Evolutionary conservation across 92 coral and sea anemone species (phyloP), one percentile per base, ranked within the genome.

Genomic region (Desmophyllum pertusum): DNA sequence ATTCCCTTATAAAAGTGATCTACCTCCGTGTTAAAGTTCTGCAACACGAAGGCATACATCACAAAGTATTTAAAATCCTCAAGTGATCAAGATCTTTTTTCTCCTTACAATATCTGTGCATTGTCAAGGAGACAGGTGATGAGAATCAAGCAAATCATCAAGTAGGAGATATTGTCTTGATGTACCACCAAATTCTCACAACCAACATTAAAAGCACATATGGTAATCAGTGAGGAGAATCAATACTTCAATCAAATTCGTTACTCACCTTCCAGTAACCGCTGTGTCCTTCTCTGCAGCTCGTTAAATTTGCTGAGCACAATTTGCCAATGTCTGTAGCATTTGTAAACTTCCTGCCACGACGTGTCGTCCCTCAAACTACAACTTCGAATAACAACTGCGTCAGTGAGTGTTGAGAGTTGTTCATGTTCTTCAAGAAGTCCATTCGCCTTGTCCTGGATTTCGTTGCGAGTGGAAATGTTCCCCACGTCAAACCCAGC

Each of bases 241-340:
- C n/a, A 27, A 59, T 25, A 37, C 36, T 66, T 67, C n/a, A 9
- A n/a, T n/a, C n/a, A n/a, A n/a, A n/a, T n/a, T n/a, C n/a, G n/a
- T n/a, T 14, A 33, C 84, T 80, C 35, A 94, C 98, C 98, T 84
- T 93, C 87, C 6, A 94, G 37, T 46, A 94, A 80, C 55, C 64
- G 67, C 51, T 87, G 93, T 21, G 98, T 87, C 88, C 87, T 70
- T 74, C 85, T 89, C 62, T 94, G 98, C 27, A 94, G 77, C 37
- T 94, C 98, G 29, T 89, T 80, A 50, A 94, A 94, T 45, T 85
- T 87, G 21, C 85, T 86, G 87, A 94, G 83, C 35, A 92, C 89
- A 78, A 91, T 76, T 80, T 94, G 98, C 98, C 98, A 94, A 19
- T 80, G 91, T 65, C 90, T 84, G 76, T 94, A 94, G 69, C 90